Percentiles rank a stretch among this genome's conserved stretches.
These are phyloP conservation scores for Notarius lentiginosus DNA, from an alignment of 2,113 vertebrate genomes.

Conservation along the genomic window DNA sequence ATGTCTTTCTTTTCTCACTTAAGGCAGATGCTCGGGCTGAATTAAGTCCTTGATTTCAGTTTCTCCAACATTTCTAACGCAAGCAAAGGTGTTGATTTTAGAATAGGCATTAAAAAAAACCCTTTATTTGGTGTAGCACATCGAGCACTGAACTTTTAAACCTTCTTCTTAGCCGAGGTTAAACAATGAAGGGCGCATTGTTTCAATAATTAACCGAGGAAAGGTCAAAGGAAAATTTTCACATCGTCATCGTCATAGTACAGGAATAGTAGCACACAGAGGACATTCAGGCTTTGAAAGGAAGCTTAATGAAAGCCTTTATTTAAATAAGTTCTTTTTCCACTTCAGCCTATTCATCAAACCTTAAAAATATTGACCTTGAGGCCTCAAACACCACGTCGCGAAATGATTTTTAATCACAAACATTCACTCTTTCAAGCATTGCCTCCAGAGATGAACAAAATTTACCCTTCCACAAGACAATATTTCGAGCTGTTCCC, in stretches of 20 bases:
- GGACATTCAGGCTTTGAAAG: slow-evolving; percentile 8
- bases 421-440: slow-evolving; percentile 13
- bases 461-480: slow-evolving; percentile 9
- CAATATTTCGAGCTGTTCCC: slow-evolving; percentile 17
- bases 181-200: neutral
- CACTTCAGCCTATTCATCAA: slow-evolving; percentile 22
- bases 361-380: slow-evolving; percentile 24
- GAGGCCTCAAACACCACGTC: neutral
- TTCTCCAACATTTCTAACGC: slow-evolving; percentile 20
- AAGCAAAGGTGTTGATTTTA: slow-evolving; percentile 24
- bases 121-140: neutral
- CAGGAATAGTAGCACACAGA: neutral
- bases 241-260: neutral
- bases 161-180: neutral
- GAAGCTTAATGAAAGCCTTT: slow-evolving; percentile 20
- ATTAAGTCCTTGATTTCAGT: slow-evolving; percentile 70
- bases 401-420: slow-evolving; percentile 31
- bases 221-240: slow-evolving; percentile 31
- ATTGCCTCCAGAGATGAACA: neutral
- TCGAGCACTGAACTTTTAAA: neutral
- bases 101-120: neutral
- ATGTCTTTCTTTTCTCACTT: slow-evolving; percentile 59
- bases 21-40: slow-evolving; percentile 72
- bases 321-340: slow-evolving; percentile 33
- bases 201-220: slow-evolving; percentile 17